Evolutionary conservation across 2,113 vertebrate genomes (phyloP), one percentile per base, ranked within the genome.

Genomic region (Danionella cerebrum): DNA sequence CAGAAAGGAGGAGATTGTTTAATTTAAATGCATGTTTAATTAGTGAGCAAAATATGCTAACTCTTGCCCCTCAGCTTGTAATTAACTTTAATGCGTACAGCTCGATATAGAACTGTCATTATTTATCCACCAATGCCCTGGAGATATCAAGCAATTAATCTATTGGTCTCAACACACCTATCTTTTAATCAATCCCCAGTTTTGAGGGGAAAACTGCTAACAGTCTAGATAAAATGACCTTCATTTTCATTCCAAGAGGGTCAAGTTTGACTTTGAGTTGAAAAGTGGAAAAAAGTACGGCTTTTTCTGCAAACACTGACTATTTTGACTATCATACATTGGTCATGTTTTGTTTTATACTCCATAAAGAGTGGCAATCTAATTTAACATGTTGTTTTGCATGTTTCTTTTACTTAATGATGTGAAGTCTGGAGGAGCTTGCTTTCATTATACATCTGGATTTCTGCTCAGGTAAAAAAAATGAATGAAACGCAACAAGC

Each of bases 1-100:
- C 9, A 12, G n/a, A 70, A 48, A 36, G 62, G 25, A 50, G 39
- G 65, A 59, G 38, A 77, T 73, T 48, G 51, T 67, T 78, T 80
- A 72, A 62, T 83, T 80, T 80, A 82, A 75, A 79, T 77, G 72
- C 52, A 63, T 71, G 48, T 76, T 52, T 54, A 84, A 85, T 81
- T 72, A 74, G 74, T 67, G 76, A 81, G 70, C 70, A 81, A 78
- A 79, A 83, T 74, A 44, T 63, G 7, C 66, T 68, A 69, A 24
- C 33, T 45, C 54, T 69, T 45, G 71, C 60, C 50, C 47, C 33
- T 66, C 47, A 45, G 53, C 41, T 41, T 41, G 57, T 69, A 60
- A 76, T 75, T 72, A 75, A 36, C 62, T 73, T 73, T 67, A 78
- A 80, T 78, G 48, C 11, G 69, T 65, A 48, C 51, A 44, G 54